Base-by-base conservation (phyloP, 2,888 invertebrate genomes). In the Limnephilus marmoratus region DNA sequence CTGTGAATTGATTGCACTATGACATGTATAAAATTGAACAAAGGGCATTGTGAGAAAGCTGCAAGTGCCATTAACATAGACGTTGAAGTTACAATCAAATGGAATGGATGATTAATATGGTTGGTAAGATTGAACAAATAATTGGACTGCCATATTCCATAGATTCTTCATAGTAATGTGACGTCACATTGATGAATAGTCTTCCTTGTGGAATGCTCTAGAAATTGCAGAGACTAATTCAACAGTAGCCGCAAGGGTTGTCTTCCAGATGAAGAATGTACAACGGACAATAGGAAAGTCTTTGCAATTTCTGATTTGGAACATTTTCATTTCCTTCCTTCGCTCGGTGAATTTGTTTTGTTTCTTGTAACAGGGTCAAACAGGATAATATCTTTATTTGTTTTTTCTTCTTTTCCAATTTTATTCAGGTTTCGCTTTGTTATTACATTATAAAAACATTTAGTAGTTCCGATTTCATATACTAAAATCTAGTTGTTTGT, bases 71-170 rank as follows among this genome's bases (percentile, higher is more conserved):
- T 68, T n/a, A 68, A 18, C 68, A 68, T 83, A 18, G 34, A 83
- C 83, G 34, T 15, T 83, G 86, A 29, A 86, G 86, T 45, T 49
- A 45, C 41, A 37, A 86, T 41, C 45, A 86, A 45, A 29, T 49
- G n/a, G 41, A 45, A 41, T 13, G 68, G 37, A 88, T 88, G 88
- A 88, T 88, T 88, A 68, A 88, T 88, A 68, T 68, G 68, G 68
- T 83, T 29, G 45, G 49, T 29, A 37, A 18, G 34, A 88, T 88
- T 53, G 88, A 88, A 68, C 88, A 88, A 88, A 88, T 88, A 34
- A 31, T 31, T 34, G 34, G 18, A 81, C 82, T 88, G 88, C 53
- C 49, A 68, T 88, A 29, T 41, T 85, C 68, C 86, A 41, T 41
- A 86, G 37, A n/a, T 45, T 41, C n/a, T 24, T 31, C 31, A 80